Conservation (phyloP, 2,888 invertebrate genomes). For the Odontocolon sp. region DNA sequence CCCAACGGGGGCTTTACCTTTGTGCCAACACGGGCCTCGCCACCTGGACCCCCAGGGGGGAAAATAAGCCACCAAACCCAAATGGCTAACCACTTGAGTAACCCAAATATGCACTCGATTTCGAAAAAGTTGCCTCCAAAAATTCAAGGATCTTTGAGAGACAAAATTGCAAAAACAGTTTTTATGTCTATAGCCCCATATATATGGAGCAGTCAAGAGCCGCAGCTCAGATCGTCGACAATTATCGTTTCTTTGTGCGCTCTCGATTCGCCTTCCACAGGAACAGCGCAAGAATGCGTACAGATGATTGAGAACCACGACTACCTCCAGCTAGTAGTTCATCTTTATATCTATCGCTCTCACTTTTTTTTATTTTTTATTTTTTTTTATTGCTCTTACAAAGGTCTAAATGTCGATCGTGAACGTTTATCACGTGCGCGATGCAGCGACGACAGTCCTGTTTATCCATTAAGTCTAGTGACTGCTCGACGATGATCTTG, state of each 20-base stretch:
- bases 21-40: too few species aligned
- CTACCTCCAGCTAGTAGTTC: not conserved
- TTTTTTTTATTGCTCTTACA: not conserved
- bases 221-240: conserved; percentile 62
- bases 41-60: too few species aligned
- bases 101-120: too few species aligned
- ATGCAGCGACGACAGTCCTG: conserved; percentile 15
- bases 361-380: not conserved
- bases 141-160: too few species aligned
- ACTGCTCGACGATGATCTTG: conserved; percentile 49
- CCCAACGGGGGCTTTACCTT: too few species aligned
- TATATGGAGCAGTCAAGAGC: too few species aligned
- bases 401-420: not conserved
- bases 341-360: not conserved
- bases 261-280: conserved; percentile 14
- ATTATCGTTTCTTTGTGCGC: conserved; percentile 53
- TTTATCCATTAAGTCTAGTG: conserved; percentile 42
- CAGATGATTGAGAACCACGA: not conserved
- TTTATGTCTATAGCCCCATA: too few species aligned
- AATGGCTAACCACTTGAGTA: too few species aligned
- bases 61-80: too few species aligned
- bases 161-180: too few species aligned
- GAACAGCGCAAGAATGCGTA: not conserved
- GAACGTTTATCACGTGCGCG: conserved; percentile 40
- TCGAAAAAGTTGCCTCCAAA: too few species aligned